These are phyloP conservation scores for Cirrhinus mrigala DNA, from an alignment of 2,797 vertebrate genomes.

Conservation along the genomic window DNA sequence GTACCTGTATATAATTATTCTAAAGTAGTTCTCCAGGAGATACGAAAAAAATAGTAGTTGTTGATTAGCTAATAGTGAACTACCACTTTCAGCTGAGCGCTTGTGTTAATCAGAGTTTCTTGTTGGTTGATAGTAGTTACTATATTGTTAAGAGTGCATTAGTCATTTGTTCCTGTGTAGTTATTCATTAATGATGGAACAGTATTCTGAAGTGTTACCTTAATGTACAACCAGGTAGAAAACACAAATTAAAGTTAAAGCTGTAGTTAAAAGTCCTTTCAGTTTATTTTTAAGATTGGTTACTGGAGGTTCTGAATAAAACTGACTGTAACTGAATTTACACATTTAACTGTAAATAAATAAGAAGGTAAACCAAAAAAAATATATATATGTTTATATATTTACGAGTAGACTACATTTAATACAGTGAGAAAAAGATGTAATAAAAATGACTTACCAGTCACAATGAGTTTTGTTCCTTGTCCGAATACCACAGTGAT, in stretches of 20 bases:
- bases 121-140: no score
- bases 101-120: no score
- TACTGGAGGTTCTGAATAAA: background rate
- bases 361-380: background rate
- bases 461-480: constrained; percentile 71
- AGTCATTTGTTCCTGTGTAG: no score
- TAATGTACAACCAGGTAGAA: background rate
- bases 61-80: no score
- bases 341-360: background rate
- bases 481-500: constrained; percentile 76
- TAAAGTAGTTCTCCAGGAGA: no score
- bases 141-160: no score
- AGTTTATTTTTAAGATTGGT: background rate
- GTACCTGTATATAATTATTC: no score
- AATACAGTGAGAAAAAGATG: background rate
- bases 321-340: background rate
- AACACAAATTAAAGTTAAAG: background rate
- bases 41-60: no score
- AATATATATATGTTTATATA: constrained; percentile 20
- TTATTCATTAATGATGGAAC: no score
- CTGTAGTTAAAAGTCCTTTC: background rate
- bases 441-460: constrained; percentile 61
- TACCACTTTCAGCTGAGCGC: no score
- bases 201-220: no score
- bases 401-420: background rate